Base-by-base conservation (phyloP, 2,888 invertebrate species). In the Coecobrya sp. region DNA sequence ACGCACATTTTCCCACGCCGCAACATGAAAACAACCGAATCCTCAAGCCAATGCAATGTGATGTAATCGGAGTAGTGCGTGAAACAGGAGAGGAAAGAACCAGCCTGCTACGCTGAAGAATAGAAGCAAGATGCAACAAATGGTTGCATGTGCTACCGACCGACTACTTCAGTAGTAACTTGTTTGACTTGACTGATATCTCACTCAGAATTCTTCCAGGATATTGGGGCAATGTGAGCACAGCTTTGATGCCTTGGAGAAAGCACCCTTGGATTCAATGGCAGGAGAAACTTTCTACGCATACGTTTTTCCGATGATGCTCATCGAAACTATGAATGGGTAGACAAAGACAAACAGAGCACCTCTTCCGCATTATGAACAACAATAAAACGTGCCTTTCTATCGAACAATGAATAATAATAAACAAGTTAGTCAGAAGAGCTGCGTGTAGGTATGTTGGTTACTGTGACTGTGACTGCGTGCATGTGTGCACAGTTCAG, bases 111-210 rank as follows among this genome's bases (percentile, higher is more conserved):
- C 22, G n/a, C 49, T 52, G 79, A 4, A 4, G 36, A 7, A 4
- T 36, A 68, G 36, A 55, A 11, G 62, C 16, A 52, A 85, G 92
- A 92, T 89, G 92, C 92, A 92, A 92, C 92, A 92, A 92, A 89
- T 92, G 92, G 92, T 92, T 92, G 88, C 92, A 92, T 92, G 92
- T 91, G 91, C 27, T 73, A n/a, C 30, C 19, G 2, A n/a, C 22
- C n/a, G n/a, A n/a, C n/a, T n/a, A n/a, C n/a, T 3, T 36, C 16
- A 16, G 5, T 27, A n/a, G n/a, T n/a, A n/a, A n/a, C n/a, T n/a
- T 16, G 30, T 16, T 27, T 13, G 30, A 27, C 73, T 19, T 19
- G 73, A 22, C n/a, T 62, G 19, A 16, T 13, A 45, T n/a, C n/a
- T n/a, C 45, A 5, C 27, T 16, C 65, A 2, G 27, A 19, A 27